phyloP scores from a whole-genome alignment of 2,888 invertebrate genomes.

The Sinhomidia bicolor region DNA sequence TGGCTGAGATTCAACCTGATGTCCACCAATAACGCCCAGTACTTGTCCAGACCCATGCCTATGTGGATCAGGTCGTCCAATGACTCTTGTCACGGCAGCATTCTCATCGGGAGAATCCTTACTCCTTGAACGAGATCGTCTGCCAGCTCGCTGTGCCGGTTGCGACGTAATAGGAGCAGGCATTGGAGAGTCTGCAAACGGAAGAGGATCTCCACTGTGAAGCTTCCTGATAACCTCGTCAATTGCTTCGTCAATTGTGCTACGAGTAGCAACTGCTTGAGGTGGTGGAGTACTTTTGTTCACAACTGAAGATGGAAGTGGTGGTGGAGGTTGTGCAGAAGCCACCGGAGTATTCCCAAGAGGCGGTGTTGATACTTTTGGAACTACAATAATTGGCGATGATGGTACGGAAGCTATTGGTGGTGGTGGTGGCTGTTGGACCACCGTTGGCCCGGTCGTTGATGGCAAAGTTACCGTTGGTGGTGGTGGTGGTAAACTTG shows the following conservation, averaged over 20 bases:
- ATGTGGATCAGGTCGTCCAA: slow-evolving; percentile 45
- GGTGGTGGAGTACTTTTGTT: slow-evolving; percentile 62
- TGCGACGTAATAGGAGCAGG: slow-evolving; percentile 44
- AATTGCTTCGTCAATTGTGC: slow-evolving; percentile 92
- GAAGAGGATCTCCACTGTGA: slow-evolving; percentile 59
- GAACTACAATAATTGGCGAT: slow-evolving; percentile 1
- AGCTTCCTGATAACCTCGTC: slow-evolving; percentile 91
- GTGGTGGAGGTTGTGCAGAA: slow-evolving; percentile 40
- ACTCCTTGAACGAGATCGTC: slow-evolving; percentile 76
- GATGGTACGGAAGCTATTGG: slow-evolving; percentile 38
- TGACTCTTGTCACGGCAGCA: slow-evolving; percentile 35
- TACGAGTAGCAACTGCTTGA: slow-evolving; percentile 83
- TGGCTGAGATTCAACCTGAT: slow-evolving; percentile 33
- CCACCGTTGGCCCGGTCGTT: slow-evolving; percentile 2
- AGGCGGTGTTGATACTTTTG: slow-evolving; percentile 42
- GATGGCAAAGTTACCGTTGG: slow-evolving; percentile 1
- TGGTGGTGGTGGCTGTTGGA: slow-evolving; percentile 45
- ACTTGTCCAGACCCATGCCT: slow-evolving; percentile 55
- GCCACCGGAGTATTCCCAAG: neutral
- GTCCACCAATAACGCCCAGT: slow-evolving; percentile 66
- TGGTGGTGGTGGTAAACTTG: neutral
- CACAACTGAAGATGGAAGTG: slow-evolving; percentile 80
- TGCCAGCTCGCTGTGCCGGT: slow-evolving; percentile 59
- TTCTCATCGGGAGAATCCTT: slow-evolving; percentile 76
- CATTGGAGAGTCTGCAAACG: slow-evolving; percentile 40